Conservation (phyloP, 2,113 vertebrate species). For the Phrynocephalus versicolor region DNA sequence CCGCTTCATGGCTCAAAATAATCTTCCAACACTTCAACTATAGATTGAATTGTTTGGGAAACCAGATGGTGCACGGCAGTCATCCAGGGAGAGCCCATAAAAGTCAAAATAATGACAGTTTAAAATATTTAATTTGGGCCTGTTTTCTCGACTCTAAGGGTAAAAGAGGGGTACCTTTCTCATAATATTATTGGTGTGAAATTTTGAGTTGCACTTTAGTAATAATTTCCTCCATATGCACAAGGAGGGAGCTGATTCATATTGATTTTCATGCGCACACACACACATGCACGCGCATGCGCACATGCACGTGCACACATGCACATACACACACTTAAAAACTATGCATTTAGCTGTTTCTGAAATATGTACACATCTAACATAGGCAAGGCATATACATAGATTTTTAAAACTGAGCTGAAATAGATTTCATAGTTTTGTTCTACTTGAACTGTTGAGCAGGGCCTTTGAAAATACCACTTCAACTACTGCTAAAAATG, state of each 20-base stretch:
- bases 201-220: constrained; percentile 68
- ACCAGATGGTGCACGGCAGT: constrained; percentile 52
- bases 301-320: too few relatives aligned
- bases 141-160: constrained; percentile 64
- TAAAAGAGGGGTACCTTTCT: constrained; percentile 63
- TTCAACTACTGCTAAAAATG: background rate
- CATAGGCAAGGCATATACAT: background rate
- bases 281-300: too few relatives aligned
- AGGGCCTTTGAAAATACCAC: background rate
- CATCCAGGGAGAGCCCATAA: constrained; percentile 4
- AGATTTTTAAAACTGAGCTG: background rate
- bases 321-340: background rate
- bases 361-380: background rate
- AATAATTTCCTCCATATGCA: constrained; percentile 62
- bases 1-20: constrained; percentile 33
- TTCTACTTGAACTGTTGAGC: background rate
- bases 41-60: constrained; percentile 54
- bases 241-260: constrained; percentile 56
- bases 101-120: constrained; percentile 47
- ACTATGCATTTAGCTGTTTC: background rate
- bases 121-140: constrained; percentile 65
- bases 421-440: background rate
- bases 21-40: constrained; percentile 32
- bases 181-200: constrained; percentile 65
- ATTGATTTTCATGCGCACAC: constrained; percentile 37